Conservation (phyloP, 2,888 invertebrate species). For the Formica aserva region DNA sequence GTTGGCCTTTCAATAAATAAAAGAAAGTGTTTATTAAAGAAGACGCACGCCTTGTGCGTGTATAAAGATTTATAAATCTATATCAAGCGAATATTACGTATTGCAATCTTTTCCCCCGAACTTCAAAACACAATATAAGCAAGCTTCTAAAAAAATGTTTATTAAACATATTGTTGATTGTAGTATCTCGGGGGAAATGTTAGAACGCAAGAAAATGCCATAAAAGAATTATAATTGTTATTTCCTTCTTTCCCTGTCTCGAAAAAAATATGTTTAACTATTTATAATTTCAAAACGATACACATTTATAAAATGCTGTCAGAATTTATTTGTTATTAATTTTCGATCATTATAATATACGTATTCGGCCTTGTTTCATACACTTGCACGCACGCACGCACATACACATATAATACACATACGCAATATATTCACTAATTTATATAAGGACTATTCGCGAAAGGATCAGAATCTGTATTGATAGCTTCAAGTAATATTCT, state of each 20-base stretch:
- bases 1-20: constrained; percentile 57
- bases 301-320: constrained; percentile 2
- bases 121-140: not conserved
- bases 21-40: constrained; percentile 57
- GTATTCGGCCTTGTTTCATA: constrained; percentile 9
- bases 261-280: constrained; percentile 10
- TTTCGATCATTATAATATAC: constrained; percentile 22
- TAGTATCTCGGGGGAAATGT: not conserved
- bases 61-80: constrained; percentile 13
- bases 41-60: not conserved
- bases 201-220: not conserved
- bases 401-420: not conserved
- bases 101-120: not conserved
- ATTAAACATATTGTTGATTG: not conserved
- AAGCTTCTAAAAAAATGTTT: constrained; percentile 10
- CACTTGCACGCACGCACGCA: not conserved
- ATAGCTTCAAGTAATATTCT: constrained; percentile 56
- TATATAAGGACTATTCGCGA: constrained; percentile 18
- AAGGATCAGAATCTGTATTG: constrained; percentile 44
- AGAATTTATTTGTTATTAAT: constrained; percentile 29
- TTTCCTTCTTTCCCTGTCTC: not conserved
- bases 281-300: constrained; percentile 7
- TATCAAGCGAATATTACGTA: not conserved
- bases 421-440: constrained; percentile 32
- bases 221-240: constrained; percentile 3